phyloP scores from a whole-genome alignment of 2,888 invertebrate genomes.

The Amaurobius ferox region DNA sequence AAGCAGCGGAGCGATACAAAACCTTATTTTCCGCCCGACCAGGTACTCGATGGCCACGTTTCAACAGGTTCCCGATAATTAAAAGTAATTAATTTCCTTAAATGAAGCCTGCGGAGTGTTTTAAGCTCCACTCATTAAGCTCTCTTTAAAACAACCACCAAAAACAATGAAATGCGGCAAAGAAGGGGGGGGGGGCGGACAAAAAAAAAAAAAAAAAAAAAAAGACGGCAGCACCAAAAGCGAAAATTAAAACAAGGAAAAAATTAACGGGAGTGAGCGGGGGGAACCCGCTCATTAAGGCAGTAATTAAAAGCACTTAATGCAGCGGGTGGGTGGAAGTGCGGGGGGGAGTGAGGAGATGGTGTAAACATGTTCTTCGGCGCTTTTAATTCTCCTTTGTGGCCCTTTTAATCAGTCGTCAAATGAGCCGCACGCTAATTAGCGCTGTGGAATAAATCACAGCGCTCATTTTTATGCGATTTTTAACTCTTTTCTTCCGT shows the following conservation, averaged over 20 bases:
- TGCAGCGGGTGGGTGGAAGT: constrained; percentile 38
- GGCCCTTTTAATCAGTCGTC: constrained; percentile 66
- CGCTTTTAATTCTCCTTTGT: constrained; percentile 68
- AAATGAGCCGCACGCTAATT: constrained; percentile 70
- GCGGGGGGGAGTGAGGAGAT: constrained; percentile 40
- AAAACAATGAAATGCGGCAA: constrained; percentile 61
- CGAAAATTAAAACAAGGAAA: constrained; percentile 30
- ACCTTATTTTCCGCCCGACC: not conserved
- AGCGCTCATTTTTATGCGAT: constrained; percentile 43
- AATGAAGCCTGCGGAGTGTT: constrained; percentile 66
- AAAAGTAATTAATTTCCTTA: constrained; percentile 71
- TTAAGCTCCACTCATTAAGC: constrained; percentile 65
- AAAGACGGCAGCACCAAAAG: constrained; percentile 7
- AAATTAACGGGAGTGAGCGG: constrained; percentile 14
- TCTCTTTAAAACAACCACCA: constrained; percentile 64
- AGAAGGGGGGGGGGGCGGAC: not conserved
- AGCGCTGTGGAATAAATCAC: constrained; percentile 61
- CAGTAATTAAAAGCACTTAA: constrained; percentile 71
- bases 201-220: constrained; percentile 14
- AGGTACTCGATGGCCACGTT: constrained; percentile 17
- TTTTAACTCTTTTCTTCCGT: constrained; percentile 60
- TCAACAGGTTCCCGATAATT: constrained; percentile 70
- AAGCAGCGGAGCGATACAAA: not conserved
- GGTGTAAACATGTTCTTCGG: constrained; percentile 70
- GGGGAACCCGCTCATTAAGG: constrained; percentile 58